A percentile compares a stretch with the other conserved stretches of the same genome.
Conservation (phyloP, 2,113 vertebrate species). For the Morone saxatilis region DNA sequence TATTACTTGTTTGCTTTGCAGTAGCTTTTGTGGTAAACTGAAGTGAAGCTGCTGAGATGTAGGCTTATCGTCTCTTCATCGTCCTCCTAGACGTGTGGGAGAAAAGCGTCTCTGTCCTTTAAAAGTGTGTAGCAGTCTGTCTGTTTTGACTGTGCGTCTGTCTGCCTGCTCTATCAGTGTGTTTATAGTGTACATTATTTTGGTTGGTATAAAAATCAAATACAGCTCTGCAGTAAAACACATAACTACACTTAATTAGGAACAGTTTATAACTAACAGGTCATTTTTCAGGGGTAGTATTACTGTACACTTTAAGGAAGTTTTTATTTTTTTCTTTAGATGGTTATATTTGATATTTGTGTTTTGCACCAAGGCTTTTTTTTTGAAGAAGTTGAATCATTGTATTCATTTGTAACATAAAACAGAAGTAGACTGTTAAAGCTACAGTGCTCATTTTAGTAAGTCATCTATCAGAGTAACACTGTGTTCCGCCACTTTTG, state of each 20-base stretch:
- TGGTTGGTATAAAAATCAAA: not conserved
- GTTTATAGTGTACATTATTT: not conserved
- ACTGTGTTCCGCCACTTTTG: too few species aligned
- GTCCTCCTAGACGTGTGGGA: conserved; percentile 44
- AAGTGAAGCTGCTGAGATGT: conserved; percentile 26
- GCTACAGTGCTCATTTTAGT: not conserved
- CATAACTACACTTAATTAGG: not conserved
- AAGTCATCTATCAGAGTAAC: too few species aligned
- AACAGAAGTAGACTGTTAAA: not conserved
- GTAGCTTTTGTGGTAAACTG: conserved; percentile 22
- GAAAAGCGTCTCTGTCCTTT: conserved; percentile 13
- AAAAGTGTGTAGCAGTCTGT: not conserved
- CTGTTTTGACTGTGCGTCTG: not conserved
- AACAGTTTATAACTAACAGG: not conserved
- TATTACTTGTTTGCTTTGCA: not conserved
- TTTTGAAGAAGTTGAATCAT: conserved; percentile 16
- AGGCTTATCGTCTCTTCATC: not conserved
- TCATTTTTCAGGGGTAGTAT: not conserved
- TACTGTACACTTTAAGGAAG: not conserved
- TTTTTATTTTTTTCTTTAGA: not conserved
- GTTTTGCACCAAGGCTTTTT: not conserved
- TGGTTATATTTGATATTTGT: not conserved
- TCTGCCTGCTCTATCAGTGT: not conserved
- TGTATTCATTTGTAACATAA: not conserved
- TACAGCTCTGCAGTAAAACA: not conserved